Percentiles rank a stretch among this genome's conserved stretches.
Evolutionary conservation across 2,888 invertebrate genomes (phyloP).

Genomic region (Eulithis testata): DNA sequence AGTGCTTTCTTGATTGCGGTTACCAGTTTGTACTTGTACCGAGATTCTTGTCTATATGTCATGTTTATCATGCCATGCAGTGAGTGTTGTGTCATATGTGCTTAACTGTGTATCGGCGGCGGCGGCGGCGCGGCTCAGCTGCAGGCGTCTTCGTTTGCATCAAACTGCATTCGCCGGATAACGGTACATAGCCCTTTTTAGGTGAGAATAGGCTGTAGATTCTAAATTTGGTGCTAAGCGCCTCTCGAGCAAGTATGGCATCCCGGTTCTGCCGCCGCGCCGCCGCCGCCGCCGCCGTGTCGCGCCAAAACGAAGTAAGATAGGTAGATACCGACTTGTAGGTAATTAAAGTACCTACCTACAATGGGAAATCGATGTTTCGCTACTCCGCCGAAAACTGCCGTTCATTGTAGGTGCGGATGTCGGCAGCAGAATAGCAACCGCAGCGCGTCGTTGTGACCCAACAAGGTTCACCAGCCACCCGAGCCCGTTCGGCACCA

Average conservation of each 20-base stretch:
- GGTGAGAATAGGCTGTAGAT: conserved; percentile 48
- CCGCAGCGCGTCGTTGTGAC: conserved; percentile 22
- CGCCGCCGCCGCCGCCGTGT: neutral
- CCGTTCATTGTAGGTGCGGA: conserved; percentile 21
- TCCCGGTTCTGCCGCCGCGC: too few relatives aligned
- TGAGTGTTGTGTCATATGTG: conserved; percentile 58
- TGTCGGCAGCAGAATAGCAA: conserved; percentile 10
- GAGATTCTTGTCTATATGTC: conserved; percentile 56
- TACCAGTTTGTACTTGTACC: conserved; percentile 40
- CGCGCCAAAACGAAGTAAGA: conserved; percentile 14
- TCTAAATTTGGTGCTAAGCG: conserved; percentile 52
- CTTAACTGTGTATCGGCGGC: conserved; percentile 53
- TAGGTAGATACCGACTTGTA: too few relatives aligned
- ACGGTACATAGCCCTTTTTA: conserved; percentile 69
- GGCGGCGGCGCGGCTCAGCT: conserved; percentile 22
- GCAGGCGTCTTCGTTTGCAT: conserved; percentile 60
- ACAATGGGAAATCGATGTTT: conserved; percentile 23
- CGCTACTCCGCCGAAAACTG: conserved; percentile 26
- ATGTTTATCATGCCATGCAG: conserved; percentile 33
- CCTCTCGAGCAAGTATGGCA: conserved; percentile 14
- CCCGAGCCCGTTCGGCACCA: conserved; percentile 41
- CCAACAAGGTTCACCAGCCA: conserved; percentile 32
- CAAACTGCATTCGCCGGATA: conserved; percentile 62
- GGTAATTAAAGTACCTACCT: neutral
- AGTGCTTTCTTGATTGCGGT: conserved; percentile 53